phyloP scores from a whole-genome alignment of 2,113 vertebrate species.

The Isurus oxyrinchus region DNA sequence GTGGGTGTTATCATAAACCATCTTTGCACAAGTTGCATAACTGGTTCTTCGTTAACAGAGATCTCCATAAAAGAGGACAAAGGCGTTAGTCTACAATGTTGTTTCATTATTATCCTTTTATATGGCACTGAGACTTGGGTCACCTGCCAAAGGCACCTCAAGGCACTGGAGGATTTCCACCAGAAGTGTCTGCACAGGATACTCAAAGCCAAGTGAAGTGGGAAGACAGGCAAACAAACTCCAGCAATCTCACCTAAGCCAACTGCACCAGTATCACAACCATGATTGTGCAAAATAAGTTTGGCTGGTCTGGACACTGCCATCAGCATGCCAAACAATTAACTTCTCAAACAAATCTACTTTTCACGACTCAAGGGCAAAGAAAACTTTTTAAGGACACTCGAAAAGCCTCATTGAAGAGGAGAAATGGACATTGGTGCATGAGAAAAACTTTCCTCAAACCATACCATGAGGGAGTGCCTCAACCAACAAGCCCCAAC shows the following conservation, averaged over 20 bases:
- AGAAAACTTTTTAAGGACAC: neutral
- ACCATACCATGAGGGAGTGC: neutral
- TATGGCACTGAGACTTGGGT: no score
- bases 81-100: neutral
- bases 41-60: neutral
- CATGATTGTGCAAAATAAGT: neutral
- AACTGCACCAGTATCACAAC: neutral
- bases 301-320: neutral
- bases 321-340: neutral
- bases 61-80: neutral
- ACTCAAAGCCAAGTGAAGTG: no score
- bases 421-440: neutral
- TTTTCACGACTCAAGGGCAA: neutral
- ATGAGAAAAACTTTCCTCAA: neutral
- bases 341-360: neutral
- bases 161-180: no score
- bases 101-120: neutral
- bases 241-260: neutral
- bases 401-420: neutral
- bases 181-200: no score
- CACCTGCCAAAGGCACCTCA: no score
- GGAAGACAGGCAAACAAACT: neutral
- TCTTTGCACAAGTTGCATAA: neutral
- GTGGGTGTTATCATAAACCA: neutral
- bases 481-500: neutral